phyloP scores from a whole-genome alignment of 1,140 invertebrate species.

The Parapsyche elsis region DNA sequence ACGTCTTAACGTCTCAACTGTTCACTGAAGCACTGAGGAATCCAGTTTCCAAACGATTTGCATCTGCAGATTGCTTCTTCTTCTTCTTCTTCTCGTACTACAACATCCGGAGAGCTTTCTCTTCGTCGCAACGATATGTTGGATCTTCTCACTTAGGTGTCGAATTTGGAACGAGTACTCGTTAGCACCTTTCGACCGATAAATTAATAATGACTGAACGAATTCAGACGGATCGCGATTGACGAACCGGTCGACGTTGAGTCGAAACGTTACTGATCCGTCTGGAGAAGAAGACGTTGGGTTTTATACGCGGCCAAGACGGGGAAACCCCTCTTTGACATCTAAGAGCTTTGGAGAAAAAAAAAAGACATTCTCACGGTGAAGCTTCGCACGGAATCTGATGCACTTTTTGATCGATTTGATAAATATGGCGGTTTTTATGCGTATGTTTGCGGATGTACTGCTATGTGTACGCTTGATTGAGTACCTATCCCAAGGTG shows the following conservation, averaged over 20 bases:
- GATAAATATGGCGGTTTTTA: too few relatives aligned
- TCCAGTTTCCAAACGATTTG: slow-evolving; percentile 41
- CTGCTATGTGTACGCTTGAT: too few relatives aligned
- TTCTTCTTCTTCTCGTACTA: slow-evolving; percentile 3
- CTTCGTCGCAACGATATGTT: neutral
- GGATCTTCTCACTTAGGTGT: neutral
- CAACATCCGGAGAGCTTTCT: slow-evolving; percentile 6
- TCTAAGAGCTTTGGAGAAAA: too few relatives aligned
- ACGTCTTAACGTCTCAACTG: neutral
- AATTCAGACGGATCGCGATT: neutral
- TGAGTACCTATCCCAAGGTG: too few relatives aligned
- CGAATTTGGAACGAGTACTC: slow-evolving; percentile 34
- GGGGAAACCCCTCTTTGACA: neutral
- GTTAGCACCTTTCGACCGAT: slow-evolving; percentile 34
- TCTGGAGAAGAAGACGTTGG: neutral
- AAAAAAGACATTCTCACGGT: too few relatives aligned
- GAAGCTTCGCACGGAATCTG: too few relatives aligned
- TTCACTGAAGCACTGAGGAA: slow-evolving; percentile 33
- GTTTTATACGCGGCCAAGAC: slow-evolving; percentile 36
- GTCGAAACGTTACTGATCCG: slow-evolving; percentile 24
- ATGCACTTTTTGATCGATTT: too few relatives aligned
- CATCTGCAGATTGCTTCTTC: slow-evolving; percentile 17
- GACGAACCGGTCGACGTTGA: neutral
- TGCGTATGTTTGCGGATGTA: too few relatives aligned
- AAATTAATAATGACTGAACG: neutral